Conservation (phyloP, 2,797 vertebrate species). For the Centropyge bicolor region DNA sequence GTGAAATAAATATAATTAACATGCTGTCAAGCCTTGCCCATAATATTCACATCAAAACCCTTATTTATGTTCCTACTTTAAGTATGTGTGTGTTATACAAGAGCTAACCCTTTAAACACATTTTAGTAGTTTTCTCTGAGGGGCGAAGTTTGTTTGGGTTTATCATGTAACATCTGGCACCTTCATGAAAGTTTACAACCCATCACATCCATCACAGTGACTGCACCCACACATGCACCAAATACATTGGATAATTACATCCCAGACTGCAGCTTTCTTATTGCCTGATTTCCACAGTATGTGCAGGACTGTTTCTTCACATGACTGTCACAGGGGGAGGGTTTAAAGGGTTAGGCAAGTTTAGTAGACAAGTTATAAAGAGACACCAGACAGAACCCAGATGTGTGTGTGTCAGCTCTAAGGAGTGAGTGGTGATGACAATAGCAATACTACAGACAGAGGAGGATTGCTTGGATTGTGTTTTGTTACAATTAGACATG, state of each 20-base stretch:
- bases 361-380: constrained; percentile 39
- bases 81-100: constrained; percentile 8
- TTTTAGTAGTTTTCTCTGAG: constrained; percentile 33
- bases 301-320: constrained; percentile 46
- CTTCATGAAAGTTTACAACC: constrained; percentile 58
- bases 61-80: constrained; percentile 10
- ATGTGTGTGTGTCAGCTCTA: constrained; percentile 29
- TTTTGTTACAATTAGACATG: constrained; percentile 50
- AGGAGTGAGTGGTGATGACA: constrained; percentile 38
- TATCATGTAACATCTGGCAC: constrained; percentile 62
- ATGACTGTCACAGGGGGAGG: constrained; percentile 25
- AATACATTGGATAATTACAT: constrained; percentile 68
- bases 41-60: constrained; percentile 39
- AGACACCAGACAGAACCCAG: constrained; percentile 49
- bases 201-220: constrained; percentile 24
- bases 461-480: constrained; percentile 35
- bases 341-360: constrained; percentile 44
- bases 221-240: constrained; percentile 26
- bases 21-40: constrained; percentile 6
- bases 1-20: constrained; percentile 36
- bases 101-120: constrained; percentile 1
- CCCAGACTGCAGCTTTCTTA: constrained; percentile 51
- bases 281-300: constrained; percentile 47
- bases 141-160: constrained; percentile 55
- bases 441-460: constrained; percentile 38